A percentile compares a stretch with the other conserved stretches of the same genome.
Conservation (phyloP, 2,113 vertebrate species). For the Raja brachyura region DNA sequence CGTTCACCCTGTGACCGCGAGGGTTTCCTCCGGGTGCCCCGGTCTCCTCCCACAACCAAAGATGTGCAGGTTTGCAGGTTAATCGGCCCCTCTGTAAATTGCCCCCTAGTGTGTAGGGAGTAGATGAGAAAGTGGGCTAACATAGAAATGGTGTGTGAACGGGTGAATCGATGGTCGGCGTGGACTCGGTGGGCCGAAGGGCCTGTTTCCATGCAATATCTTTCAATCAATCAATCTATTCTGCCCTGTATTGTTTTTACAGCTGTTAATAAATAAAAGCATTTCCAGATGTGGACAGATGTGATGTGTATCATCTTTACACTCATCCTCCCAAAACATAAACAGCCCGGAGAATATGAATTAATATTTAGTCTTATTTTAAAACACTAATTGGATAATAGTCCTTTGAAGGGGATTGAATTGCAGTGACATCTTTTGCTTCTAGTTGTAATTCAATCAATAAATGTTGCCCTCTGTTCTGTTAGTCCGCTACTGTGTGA, state of each 20-base stretch:
- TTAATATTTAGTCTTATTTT: not conserved
- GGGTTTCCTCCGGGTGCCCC: no score
- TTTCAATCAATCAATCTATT: not conserved
- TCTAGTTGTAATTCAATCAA: constrained; percentile 1
- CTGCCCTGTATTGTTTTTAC: not conserved
- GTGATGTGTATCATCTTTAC: not conserved
- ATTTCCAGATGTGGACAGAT: not conserved
- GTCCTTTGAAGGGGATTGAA: not conserved
- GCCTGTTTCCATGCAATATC: no score
- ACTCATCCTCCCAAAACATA: no score
- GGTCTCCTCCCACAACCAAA: no score
- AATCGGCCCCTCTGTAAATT: no score
- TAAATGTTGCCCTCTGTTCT: not conserved
- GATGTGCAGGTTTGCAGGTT: no score
- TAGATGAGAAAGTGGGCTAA: no score
- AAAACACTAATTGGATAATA: not conserved
- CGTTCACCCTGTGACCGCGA: no score
- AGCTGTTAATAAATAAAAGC: not conserved
- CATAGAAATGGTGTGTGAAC: no score
- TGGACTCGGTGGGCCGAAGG: no score
- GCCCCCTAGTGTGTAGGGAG: no score
- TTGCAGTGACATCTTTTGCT: not conserved
- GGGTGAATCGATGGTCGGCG: no score
- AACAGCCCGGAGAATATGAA: not conserved
- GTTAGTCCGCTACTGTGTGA: not conserved